These are phyloP conservation scores for Emydocephalus ijimae DNA, from an alignment of 2,113 vertebrate species.

Conservation along the genomic window DNA sequence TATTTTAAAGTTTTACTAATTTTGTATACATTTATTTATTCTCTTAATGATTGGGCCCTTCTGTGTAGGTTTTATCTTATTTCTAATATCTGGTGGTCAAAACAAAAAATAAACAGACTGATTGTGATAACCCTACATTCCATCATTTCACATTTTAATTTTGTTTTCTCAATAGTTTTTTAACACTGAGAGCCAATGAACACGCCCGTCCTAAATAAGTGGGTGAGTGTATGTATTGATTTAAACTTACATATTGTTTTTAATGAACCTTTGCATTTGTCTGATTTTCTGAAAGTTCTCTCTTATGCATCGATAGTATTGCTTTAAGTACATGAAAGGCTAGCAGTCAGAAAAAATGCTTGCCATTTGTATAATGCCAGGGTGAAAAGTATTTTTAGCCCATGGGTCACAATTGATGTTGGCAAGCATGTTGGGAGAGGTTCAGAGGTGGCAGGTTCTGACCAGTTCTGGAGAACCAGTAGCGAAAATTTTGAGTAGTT, in stretches of 20 bases:
- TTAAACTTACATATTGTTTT: background rate
- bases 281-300: background rate
- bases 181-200: background rate
- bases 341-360: background rate
- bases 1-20: background rate
- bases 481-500: too few species aligned
- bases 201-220: background rate
- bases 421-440: background rate
- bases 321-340: background rate
- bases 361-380: background rate
- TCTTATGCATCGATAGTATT: background rate
- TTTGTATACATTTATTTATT: background rate
- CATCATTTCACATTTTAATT: background rate
- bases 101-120: background rate
- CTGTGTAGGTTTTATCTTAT: background rate
- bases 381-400: background rate
- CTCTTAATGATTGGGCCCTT: background rate
- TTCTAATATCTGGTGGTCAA: background rate
- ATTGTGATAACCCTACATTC: background rate
- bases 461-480: too few species aligned
- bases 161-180: background rate
- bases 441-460: background rate
- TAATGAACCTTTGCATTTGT: background rate
- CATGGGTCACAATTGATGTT: background rate
- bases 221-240: background rate